Evolutionary conservation across 2,113 vertebrate species (phyloP).

Genomic region (Mesocricetus auratus): DNA sequence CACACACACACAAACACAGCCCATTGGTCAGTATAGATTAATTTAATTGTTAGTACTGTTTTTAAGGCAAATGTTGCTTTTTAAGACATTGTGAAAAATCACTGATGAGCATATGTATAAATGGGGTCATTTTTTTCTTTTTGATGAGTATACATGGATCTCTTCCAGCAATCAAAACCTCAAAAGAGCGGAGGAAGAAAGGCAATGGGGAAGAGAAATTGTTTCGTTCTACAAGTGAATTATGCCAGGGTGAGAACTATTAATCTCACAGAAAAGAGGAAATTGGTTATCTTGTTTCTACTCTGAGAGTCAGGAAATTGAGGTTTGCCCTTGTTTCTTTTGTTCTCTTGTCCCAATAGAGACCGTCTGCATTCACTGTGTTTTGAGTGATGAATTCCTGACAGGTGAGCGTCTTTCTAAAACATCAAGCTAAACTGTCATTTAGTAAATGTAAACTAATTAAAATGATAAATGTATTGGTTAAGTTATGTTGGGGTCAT

Average conservation of each 20-base stretch:
- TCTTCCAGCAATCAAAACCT: neutral
- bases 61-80: slow-evolving; percentile 34
- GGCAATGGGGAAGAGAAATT: neutral
- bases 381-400: slow-evolving; percentile 24
- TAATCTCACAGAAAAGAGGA: neutral
- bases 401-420: neutral
- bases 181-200: neutral
- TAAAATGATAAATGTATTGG: slow-evolving; percentile 19
- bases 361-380: neutral
- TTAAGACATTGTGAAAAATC: neutral
- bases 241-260: neutral
- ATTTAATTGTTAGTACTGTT: slow-evolving; percentile 17
- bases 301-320: neutral
- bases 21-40: neutral
- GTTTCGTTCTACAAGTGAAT: neutral
- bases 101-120: neutral
- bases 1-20: neutral
- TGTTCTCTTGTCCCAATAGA: neutral
- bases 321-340: neutral
- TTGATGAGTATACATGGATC: neutral
- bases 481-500: neutral
- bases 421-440: neutral
- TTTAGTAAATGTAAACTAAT: neutral
- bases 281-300: neutral
- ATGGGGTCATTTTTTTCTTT: neutral